phyloP scores from a whole-genome alignment of 2,888 invertebrate genomes.

The Serripes groenlandicus region DNA sequence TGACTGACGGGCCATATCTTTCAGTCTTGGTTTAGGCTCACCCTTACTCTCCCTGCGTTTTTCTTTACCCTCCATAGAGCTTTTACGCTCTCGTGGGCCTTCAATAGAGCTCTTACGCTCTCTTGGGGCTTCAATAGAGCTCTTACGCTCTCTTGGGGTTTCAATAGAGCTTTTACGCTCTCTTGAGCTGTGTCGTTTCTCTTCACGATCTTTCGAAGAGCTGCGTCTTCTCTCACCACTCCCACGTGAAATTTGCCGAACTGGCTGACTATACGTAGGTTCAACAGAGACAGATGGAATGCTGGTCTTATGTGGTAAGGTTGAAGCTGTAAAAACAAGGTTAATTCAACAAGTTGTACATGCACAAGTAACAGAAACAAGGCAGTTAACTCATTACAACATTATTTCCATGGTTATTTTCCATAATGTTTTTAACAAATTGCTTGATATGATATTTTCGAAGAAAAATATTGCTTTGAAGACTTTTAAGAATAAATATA shows the following conservation, averaged over 20 bases:
- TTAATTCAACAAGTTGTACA: slow-evolving; percentile 49
- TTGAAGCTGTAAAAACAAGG: slow-evolving; percentile 61
- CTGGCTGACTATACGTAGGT: slow-evolving; percentile 12
- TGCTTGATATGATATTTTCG: too few relatives aligned
- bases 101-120: background rate
- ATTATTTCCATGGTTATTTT: too few relatives aligned
- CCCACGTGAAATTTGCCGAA: background rate
- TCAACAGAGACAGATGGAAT: slow-evolving; percentile 60
- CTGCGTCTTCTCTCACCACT: slow-evolving; percentile 13
- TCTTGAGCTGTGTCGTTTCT: slow-evolving; percentile 7
- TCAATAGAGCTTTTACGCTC: slow-evolving; percentile 15
- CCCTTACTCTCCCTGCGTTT: slow-evolving; percentile 2
- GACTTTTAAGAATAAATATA: too few relatives aligned
- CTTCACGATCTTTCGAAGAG: slow-evolving; percentile 16
- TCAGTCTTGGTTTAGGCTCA: slow-evolving; percentile 28
- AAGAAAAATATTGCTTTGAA: too few relatives aligned
- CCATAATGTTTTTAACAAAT: too few relatives aligned
- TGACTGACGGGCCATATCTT: slow-evolving; percentile 47
- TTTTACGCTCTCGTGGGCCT: background rate
- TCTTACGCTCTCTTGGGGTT: too few relatives aligned
- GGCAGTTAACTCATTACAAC: background rate
- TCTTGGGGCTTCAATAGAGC: background rate
- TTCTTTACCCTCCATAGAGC: slow-evolving; percentile 5
- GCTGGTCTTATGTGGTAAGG: slow-evolving; percentile 55
- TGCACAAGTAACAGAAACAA: background rate